phyloP scores from a whole-genome alignment of 2,797 vertebrate genomes.

The Pteropus rufus region DNA sequence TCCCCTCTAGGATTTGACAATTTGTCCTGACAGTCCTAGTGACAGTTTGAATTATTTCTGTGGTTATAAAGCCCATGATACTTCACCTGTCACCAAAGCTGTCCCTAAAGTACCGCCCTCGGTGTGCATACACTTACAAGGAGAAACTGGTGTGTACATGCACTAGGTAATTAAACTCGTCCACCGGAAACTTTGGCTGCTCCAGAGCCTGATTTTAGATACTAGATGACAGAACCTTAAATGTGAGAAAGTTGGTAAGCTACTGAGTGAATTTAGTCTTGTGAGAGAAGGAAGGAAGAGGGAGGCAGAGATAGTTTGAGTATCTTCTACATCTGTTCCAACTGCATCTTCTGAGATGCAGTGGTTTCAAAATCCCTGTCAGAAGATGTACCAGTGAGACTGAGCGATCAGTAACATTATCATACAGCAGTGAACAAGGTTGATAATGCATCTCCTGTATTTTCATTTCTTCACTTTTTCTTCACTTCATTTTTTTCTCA shows the following conservation, averaged over 20 bases:
- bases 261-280: neutral
- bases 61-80: neutral
- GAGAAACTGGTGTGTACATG: fast-evolving
- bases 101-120: neutral
- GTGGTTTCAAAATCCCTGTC: neutral
- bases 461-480: neutral
- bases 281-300: neutral
- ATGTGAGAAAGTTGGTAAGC: neutral
- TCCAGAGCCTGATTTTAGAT: neutral
- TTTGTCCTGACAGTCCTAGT: neutral
- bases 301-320: neutral
- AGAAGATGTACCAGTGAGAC: neutral
- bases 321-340: neutral
- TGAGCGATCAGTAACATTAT: neutral
- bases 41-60: neutral
- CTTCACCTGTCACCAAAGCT: neutral
- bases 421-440: neutral
- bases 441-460: neutral
- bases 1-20: neutral
- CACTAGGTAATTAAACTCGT: too few relatives aligned
- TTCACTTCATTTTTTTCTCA: neutral
- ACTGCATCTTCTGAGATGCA: neutral
- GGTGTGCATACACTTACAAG: neutral
- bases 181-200: neutral
- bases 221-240: neutral